Evolutionary conservation across 92 coral and sea anemone species (phyloP), one percentile per base, ranked within the genome.

Genomic region (Epizoanthus stellaris): DNA sequence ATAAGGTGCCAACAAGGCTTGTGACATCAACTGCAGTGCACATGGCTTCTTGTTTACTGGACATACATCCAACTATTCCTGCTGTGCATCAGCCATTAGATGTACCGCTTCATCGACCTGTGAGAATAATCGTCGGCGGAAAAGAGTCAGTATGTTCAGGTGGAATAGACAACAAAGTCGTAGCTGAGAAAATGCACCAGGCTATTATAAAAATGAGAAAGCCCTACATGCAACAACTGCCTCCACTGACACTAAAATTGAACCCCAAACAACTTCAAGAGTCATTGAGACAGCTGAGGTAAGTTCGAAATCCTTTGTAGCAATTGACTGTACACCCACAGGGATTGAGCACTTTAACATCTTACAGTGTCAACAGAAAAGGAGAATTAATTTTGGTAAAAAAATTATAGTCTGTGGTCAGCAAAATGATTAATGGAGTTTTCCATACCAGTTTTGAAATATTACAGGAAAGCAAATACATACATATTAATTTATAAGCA

Each of bases 1-100:
- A 77, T 23, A 69, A 86, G 80, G 71, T 69, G 3, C 89, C 85
- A 52, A 69, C 84, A 13, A 42, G 43, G 62, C 84, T 80, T 36
- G 57, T 61, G 5, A 86, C 85, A 17, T 77, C 89, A 6, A 42
- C 58, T 17, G 89, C 89, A 67, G 52, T 80, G 3, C 89, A 86
- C 77, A 79, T 86, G 85, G 89, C 89, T 23, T 86, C 89, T 16
- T 80, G 84, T 59, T 15, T 86, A 68, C 14, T 86, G 52, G 89
- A 86, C 65, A 74, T 86, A 20, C 85, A 77, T 45, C 85, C 76
- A 56, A 85, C 74, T 13, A 86, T 86, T 21, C 67, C 57, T 30
- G 85, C 89, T n/a, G 85, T 67, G 15, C 45, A 38, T 30, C 85
- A 38, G 17, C 81, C 83, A 30, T 72, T 39, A 40, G 9, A 64